Conservation (phyloP, 2,113 vertebrate genomes). For the Grantiella picta region DNA sequence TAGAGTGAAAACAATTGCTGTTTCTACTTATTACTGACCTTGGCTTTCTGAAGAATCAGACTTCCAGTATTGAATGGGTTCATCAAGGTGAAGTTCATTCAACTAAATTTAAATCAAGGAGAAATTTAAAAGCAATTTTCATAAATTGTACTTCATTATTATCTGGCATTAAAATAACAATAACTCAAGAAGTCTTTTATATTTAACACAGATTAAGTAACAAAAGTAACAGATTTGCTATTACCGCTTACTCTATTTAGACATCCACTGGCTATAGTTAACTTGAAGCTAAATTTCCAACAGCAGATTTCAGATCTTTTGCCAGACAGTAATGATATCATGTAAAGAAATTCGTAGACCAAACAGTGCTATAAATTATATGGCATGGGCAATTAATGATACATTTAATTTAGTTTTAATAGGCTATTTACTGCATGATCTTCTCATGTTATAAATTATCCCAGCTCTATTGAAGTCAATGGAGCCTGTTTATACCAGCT, state of each 20-base stretch:
- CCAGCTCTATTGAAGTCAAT: neutral
- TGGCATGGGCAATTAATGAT: neutral
- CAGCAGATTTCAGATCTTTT: neutral
- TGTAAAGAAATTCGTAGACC: neutral
- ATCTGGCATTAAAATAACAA: neutral
- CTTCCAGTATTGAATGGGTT: neutral
- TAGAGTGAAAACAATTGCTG: neutral
- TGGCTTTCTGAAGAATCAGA: neutral
- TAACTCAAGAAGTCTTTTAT: neutral
- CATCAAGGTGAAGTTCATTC: neutral
- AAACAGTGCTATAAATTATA: neutral
- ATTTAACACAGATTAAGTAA: neutral
- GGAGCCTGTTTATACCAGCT: neutral
- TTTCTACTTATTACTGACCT: neutral
- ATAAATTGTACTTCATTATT: neutral
- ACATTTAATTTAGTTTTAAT: conserved; percentile 36
- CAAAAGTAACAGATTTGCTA: neutral
- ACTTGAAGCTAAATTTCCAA: neutral
- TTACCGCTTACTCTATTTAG: neutral
- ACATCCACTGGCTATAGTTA: neutral
- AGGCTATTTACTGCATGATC: conserved; percentile 27
- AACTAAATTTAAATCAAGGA: neutral
- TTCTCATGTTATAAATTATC: conserved; percentile 1
- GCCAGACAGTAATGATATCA: neutral
- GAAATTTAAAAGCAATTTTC: neutral